phyloP scores from a whole-genome alignment of 2,888 invertebrate genomes.

The Steinernema scapterisci region DNA sequence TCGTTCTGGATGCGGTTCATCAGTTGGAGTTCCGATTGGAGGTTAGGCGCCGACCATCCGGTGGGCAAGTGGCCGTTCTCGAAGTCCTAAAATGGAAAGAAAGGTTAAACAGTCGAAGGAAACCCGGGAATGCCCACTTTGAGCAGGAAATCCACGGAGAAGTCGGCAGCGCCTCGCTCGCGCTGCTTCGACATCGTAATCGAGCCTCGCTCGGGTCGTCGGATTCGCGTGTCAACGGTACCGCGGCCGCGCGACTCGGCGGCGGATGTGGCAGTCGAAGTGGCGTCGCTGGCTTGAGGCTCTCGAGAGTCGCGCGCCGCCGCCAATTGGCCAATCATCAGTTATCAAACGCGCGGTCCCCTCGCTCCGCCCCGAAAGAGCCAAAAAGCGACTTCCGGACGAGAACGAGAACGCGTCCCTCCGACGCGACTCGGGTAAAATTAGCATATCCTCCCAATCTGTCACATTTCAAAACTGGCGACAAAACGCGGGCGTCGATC shows the following conservation, averaged over 20 bases:
- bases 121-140: neutral
- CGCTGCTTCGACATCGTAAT: neutral
- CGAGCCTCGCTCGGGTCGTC: neutral
- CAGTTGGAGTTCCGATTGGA: slow-evolving; percentile 13
- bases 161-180: neutral
- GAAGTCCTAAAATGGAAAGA: slow-evolving; percentile 4
- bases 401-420: neutral
- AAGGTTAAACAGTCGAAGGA: neutral
- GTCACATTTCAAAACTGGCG: neutral
- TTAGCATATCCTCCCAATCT: slow-evolving; percentile 20
- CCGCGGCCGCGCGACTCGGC: slow-evolving; percentile 23
- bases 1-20: slow-evolving; percentile 30
- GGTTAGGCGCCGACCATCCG: slow-evolving; percentile 23
- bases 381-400: slow-evolving; percentile 22
- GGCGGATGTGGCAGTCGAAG: slow-evolving; percentile 19
- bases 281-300: neutral
- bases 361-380: neutral
- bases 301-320: slow-evolving; percentile 9
- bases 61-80: slow-evolving; percentile 19
- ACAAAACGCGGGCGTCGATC: too few relatives aligned
- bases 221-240: slow-evolving; percentile 26
- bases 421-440: neutral
- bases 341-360: slow-evolving; percentile 25
- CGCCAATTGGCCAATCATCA: slow-evolving; percentile 29
- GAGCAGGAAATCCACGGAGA: slow-evolving; percentile 19